These are phyloP conservation scores for Quiscalus mexicanus DNA, from an alignment of 2,113 vertebrate genomes.

Conservation along the genomic window DNA sequence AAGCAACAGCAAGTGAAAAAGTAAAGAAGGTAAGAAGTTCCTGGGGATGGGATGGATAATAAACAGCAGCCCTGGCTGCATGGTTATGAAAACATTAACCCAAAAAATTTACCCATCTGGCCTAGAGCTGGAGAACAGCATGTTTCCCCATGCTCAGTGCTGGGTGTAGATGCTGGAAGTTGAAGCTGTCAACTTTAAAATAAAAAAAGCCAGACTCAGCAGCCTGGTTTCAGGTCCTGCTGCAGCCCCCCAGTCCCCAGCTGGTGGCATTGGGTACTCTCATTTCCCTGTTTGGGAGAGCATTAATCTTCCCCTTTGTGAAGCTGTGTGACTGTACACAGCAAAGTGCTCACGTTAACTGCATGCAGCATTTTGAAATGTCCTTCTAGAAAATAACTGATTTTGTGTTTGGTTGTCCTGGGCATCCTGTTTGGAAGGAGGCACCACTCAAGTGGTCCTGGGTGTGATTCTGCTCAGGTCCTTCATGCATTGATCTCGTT, in stretches of 20 bases:
- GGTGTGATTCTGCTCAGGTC: background rate
- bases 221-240: background rate
- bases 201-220: background rate
- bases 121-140: background rate
- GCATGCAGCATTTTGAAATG: background rate
- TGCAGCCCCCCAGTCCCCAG: background rate
- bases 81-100: background rate
- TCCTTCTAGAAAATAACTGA: background rate
- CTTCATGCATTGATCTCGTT: background rate
- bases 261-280: background rate
- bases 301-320: background rate
- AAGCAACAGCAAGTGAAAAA: background rate
- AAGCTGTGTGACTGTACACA: background rate
- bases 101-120: background rate
- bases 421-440: background rate
- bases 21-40: background rate
- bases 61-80: background rate
- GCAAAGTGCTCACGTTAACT: background rate
- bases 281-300: background rate
- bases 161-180: background rate
- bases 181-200: background rate
- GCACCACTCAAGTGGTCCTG: rapidly evolving
- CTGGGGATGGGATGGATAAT: background rate
- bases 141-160: background rate
- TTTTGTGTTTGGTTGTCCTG: background rate